Base-by-base conservation (phyloP, 1,140 invertebrate genomes). In the Lethrus apterus region DNA sequence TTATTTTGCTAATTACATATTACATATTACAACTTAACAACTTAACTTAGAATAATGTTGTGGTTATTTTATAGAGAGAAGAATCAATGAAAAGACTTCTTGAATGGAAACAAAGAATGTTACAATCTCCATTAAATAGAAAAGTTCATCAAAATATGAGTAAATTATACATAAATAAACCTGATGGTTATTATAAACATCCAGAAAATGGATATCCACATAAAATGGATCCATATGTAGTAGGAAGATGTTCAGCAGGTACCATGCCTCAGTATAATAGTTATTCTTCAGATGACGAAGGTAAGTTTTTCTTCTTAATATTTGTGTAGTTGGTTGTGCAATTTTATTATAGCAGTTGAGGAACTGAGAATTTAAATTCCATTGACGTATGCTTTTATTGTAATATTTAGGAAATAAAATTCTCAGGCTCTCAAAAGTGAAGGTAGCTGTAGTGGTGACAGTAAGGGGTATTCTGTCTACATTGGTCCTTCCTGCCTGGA, bases 41-140 rank as follows among this genome's bases (percentile, higher is more conserved):
- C 5, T 5, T 7, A n/a, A 26, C n/a, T 5, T 34, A 5, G 4
- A 34, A 34, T 7, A 15, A 13, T 7, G 13, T 7, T 17, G 7
- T 7, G 15, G 29, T 13, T 18, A 15, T 9, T 7, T 50, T 56
- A 30, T 48, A 66, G 64, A 48, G 86, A 18, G 88, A 92, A 71
- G 89, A 92, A 68, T 91, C 88, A 3, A 91, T 93, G 87, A 90
- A 89, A 69, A 74, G 89, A 9, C 65, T 93, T 46, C 67, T 92
- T 8, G 89, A 92, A 68, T 93, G 89, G 89, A 93, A 93, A 65
- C 88, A 93, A 67, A 74, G 89, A 57, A 93, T 93, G 89, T 68
- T 92, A 49, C 88, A 91, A 63, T 89, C 85, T 13, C 88, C 89
- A 9, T 64, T 92, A 43, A 89, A 87, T 13, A 75, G 86, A 43